Conservation (phyloP, 2,797 vertebrate genomes). For the Megalops cyprinoides region DNA sequence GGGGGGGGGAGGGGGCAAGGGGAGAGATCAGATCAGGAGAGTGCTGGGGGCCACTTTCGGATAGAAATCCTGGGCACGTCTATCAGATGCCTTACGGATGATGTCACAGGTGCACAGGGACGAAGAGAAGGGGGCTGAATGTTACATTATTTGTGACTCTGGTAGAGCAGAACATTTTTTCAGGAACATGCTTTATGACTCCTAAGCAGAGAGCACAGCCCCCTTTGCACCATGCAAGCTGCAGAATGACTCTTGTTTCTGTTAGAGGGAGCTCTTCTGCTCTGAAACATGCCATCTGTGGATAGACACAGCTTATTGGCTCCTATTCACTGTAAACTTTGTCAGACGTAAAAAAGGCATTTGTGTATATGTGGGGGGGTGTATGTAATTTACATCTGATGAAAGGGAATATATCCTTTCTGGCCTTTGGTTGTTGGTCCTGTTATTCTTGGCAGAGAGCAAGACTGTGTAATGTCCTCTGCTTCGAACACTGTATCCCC, state of each 20-base stretch:
- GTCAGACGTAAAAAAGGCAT: not conserved
- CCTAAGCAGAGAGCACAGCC: not conserved
- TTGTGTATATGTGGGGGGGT: too few species aligned
- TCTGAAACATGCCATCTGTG: not conserved
- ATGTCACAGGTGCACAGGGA: not conserved
- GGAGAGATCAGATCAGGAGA: too few species aligned
- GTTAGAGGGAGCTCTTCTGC: too few species aligned
- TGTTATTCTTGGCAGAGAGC: not conserved
- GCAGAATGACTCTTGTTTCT: too few species aligned
- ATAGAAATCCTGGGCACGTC: not conserved
- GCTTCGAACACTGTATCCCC: too few species aligned
- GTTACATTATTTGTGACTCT: not conserved
- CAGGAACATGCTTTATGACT: not conserved
- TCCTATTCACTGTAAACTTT: not conserved
- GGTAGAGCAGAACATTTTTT: not conserved
- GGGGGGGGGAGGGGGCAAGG: too few species aligned
- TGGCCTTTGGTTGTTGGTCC: not conserved
- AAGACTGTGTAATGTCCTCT: too few species aligned
- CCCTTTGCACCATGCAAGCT: too few species aligned
- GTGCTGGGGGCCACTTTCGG: too few species aligned
- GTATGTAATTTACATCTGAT: not conserved
- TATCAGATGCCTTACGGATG: not conserved
- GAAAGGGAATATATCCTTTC: not conserved
- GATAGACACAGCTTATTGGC: not conserved
- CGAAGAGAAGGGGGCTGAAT: not conserved